Conservation (phyloP, 2,888 invertebrate species). For the Didymodactylos carnosus region DNA sequence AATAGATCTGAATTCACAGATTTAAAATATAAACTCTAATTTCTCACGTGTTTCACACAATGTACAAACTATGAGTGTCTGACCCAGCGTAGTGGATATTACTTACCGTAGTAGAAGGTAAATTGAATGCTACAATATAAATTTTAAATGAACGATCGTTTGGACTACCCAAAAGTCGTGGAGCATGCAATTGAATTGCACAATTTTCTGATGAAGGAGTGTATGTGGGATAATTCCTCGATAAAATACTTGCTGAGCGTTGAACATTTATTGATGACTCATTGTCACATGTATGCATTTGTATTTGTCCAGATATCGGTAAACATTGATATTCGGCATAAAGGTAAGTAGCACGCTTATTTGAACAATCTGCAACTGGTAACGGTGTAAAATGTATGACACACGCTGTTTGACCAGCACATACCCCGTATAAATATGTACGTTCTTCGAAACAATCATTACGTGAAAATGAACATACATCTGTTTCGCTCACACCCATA, state of each 20-base stretch:
- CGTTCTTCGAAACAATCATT: slow-evolving; percentile 8
- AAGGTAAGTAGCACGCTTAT: not conserved
- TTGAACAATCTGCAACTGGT: not conserved
- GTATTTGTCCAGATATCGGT: not conserved
- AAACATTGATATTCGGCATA: slow-evolving; percentile 10
- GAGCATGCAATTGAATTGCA: not conserved
- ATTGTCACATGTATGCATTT: not conserved
- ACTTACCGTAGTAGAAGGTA: not conserved
- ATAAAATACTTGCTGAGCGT: not conserved
- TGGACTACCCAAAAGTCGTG: not conserved
- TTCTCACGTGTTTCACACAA: too few relatives aligned
- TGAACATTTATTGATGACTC: not conserved
- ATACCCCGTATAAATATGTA: not conserved
- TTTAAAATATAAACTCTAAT: too few relatives aligned
- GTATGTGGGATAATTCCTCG: not conserved
- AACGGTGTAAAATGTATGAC: not conserved
- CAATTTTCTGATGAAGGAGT: not conserved
- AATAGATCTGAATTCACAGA: too few relatives aligned
- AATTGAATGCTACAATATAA: not conserved
- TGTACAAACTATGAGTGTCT: too few relatives aligned
- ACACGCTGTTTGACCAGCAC: slow-evolving; percentile 4
- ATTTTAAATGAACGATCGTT: not conserved
- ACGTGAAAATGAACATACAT: not conserved
- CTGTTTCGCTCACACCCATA: not conserved
- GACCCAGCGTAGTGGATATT: too few relatives aligned